phyloP scores from a whole-genome alignment of 2,888 invertebrate species.

The Eristalis intricaria region DNA sequence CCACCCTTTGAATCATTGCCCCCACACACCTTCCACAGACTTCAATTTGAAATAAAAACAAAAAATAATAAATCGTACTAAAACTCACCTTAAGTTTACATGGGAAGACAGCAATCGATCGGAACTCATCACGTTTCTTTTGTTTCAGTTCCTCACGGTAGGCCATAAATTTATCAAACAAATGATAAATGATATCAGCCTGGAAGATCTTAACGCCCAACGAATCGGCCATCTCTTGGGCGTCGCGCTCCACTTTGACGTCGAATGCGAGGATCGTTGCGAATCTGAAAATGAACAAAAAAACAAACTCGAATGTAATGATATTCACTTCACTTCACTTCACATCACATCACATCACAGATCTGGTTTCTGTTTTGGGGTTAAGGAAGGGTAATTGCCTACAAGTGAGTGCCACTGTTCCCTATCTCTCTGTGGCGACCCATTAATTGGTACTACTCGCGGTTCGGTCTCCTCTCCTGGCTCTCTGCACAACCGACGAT shows the following conservation, averaged over 20 bases:
- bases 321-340: neutral
- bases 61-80: too few species aligned
- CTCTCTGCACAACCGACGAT: neutral
- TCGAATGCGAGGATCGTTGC: constrained; percentile 99
- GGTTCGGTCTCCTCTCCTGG: neutral
- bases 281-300: constrained; percentile 84
- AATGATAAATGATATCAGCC: constrained; percentile 99
- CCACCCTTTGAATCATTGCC: fast-evolving
- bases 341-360: neutral
- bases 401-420: constrained; percentile 5
- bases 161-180: constrained; percentile 98
- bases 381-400: constrained; percentile 17
- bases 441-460: constrained; percentile 24
- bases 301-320: constrained; percentile 29
- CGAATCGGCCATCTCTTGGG: constrained; percentile 97
- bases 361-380: neutral
- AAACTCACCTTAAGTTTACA: constrained; percentile 92
- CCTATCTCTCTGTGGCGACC: neutral
- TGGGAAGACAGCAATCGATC: constrained; percentile 98
- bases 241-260: constrained; percentile 98
- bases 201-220: constrained; percentile 97
- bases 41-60: neutral
- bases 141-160: constrained; percentile 95
- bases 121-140: constrained; percentile 96
- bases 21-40: neutral